Conservation (phyloP, 1,140 invertebrate species). For the Linepithema humile region DNA sequence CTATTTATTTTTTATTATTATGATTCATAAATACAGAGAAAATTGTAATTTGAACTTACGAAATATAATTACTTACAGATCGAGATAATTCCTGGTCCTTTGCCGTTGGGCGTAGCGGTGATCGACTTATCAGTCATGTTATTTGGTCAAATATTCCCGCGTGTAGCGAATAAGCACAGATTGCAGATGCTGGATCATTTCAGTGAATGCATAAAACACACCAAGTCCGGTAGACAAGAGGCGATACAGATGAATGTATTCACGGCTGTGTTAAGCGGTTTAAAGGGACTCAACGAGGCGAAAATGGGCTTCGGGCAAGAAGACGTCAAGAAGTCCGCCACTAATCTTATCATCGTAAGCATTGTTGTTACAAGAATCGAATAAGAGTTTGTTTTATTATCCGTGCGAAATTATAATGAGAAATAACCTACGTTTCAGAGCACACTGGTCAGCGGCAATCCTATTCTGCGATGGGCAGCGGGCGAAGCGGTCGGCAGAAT, state of each 20-base stretch:
- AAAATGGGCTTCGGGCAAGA: constrained; percentile 95
- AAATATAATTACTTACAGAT: constrained; percentile 80
- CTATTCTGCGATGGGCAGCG: constrained; percentile 94
- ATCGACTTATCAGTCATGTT: constrained; percentile 97
- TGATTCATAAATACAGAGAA: background rate
- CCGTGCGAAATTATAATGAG: background rate
- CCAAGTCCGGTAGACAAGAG: constrained; percentile 96
- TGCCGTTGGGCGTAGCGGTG: constrained; percentile 98
- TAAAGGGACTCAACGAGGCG: constrained; percentile 94
- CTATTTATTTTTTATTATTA: background rate
- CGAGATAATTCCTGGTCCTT: constrained; percentile 90
- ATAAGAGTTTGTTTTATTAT: constrained; percentile 10
- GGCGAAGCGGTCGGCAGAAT: constrained; percentile 95
- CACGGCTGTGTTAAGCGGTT: constrained; percentile 94
- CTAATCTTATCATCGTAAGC: constrained; percentile 90
- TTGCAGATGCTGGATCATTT: constrained; percentile 99
- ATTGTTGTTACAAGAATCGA: background rate
- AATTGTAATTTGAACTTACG: background rate
- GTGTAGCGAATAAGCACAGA: constrained; percentile 97
- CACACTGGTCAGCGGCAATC: constrained; percentile 93
- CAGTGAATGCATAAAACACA: constrained; percentile 96
- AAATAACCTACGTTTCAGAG: constrained; percentile 82
- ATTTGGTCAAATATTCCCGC: constrained; percentile 97
- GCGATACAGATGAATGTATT: constrained; percentile 99
- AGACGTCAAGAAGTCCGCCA: constrained; percentile 94